phyloP scores from a whole-genome alignment of 2,888 invertebrate genomes.

The Apamea crenata region DNA sequence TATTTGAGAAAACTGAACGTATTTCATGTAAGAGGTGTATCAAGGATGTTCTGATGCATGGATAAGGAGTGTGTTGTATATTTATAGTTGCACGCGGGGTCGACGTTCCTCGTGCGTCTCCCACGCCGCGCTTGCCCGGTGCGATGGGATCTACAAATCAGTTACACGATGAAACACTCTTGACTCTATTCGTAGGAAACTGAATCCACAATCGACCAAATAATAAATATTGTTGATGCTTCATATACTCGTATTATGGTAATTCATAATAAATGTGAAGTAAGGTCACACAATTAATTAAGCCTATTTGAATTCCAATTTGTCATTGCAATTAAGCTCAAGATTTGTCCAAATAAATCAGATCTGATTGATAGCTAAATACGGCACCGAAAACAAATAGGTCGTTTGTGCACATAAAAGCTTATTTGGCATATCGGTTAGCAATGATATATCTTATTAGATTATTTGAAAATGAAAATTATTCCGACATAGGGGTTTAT shows the following conservation, averaged over 20 bases:
- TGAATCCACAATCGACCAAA: constrained; percentile 17
- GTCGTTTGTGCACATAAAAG: constrained; percentile 45
- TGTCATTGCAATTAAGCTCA: constrained; percentile 58
- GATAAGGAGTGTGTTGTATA: constrained; percentile 82
- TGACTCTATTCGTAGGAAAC: constrained; percentile 67
- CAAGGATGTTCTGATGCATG: constrained; percentile 79
- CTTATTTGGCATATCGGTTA: constrained; percentile 57
- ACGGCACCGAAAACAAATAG: constrained; percentile 60
- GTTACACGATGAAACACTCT: constrained; percentile 65
- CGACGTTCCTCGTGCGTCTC: constrained; percentile 86
- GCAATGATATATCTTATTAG: constrained; percentile 57
- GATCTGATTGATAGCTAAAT: constrained; percentile 65
- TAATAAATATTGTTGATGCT: constrained; percentile 6
- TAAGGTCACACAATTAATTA: constrained; percentile 44
- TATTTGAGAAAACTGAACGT: constrained; percentile 35
- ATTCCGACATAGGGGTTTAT: constrained; percentile 60
- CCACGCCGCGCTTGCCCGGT: constrained; percentile 81
- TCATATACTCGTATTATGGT: constrained; percentile 10
- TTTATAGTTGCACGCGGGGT: constrained; percentile 88
- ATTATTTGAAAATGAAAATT: constrained; percentile 51
- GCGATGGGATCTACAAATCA: constrained; percentile 81
- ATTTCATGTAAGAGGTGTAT: constrained; percentile 67
- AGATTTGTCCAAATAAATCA: constrained; percentile 62
- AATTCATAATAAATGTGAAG: constrained; percentile 16
- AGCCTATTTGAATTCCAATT: constrained; percentile 47